These are phyloP conservation scores for Mellivora capensis DNA, from an alignment of 2,113 vertebrate genomes.

Conservation along the genomic window DNA sequence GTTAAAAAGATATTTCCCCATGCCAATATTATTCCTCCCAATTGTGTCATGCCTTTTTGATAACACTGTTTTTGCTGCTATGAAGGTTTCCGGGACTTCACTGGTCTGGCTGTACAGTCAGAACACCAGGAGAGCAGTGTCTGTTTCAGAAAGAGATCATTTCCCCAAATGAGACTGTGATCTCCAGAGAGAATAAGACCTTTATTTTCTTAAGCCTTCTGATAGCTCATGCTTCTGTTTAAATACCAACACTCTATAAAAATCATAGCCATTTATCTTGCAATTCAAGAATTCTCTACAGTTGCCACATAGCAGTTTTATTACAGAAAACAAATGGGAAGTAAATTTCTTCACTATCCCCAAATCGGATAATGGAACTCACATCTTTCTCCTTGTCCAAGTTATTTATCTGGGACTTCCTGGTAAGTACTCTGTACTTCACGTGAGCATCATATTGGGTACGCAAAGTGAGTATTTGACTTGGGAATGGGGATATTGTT, in stretches of 20 bases:
- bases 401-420: constrained; percentile 26
- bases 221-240: constrained; percentile 43
- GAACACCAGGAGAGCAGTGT: neutral
- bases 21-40: neutral
- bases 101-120: neutral
- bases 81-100: neutral
- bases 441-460: neutral
- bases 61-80: neutral
- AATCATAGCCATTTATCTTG: constrained; percentile 61
- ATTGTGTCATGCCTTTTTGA: neutral
- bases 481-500: neutral
- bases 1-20: neutral
- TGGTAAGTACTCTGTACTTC: constrained; percentile 1
- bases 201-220: constrained; percentile 58
- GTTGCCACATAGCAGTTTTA: constrained; percentile 47
- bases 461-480: neutral
- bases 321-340: constrained; percentile 3
- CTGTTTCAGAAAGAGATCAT: constrained; percentile 25
- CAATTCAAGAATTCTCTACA: constrained; percentile 45
- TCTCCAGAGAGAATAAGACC: constrained; percentile 50
- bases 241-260: constrained; percentile 64
- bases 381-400: neutral
- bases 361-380: constrained; percentile 31
- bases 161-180: constrained; percentile 50
- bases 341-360: constrained; percentile 44